phyloP scores from a whole-genome alignment of 1,140 invertebrate species.

The Calliopsis andreniformis region DNA sequence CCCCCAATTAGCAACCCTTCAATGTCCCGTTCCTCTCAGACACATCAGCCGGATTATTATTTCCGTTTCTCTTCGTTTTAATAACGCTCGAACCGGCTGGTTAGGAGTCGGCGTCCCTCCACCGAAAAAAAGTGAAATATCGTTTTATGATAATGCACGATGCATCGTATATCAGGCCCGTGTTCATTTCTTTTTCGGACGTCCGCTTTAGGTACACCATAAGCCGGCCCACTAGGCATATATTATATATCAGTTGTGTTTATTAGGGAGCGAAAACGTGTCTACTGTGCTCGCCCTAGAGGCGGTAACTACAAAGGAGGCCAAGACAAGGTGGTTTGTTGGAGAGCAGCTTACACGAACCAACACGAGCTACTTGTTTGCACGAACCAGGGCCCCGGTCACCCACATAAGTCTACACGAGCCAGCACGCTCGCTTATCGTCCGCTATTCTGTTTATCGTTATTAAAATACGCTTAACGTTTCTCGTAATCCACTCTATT shows the following conservation, averaged over 20 bases:
- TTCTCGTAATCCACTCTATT: conserved; percentile 1
- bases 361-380: conserved; percentile 68
- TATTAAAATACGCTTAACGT: conserved; percentile 45
- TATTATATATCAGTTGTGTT: conserved; percentile 68
- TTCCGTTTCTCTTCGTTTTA: conserved; percentile 34
- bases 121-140: conserved; percentile 45
- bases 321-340: conserved; percentile 65
- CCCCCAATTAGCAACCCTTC: conserved; percentile 29
- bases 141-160: conserved; percentile 58
- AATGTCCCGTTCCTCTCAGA: too few relatives aligned
- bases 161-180: conserved; percentile 44
- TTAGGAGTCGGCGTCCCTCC: neutral
- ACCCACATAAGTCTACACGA: conserved; percentile 55
- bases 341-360: conserved; percentile 63
- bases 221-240: conserved; percentile 50
- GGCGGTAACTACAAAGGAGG: conserved; percentile 63
- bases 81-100: neutral
- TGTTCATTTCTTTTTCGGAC: conserved; percentile 34
- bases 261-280: conserved; percentile 65
- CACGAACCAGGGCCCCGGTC: conserved; percentile 60
- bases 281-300: conserved; percentile 56
- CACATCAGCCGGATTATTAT: conserved; percentile 25
- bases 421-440: conserved; percentile 52
- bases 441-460: conserved; percentile 37
- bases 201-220: conserved; percentile 41